Conservation (phyloP, 1,140 invertebrate genomes). For the Pseudoatta argentina region DNA sequence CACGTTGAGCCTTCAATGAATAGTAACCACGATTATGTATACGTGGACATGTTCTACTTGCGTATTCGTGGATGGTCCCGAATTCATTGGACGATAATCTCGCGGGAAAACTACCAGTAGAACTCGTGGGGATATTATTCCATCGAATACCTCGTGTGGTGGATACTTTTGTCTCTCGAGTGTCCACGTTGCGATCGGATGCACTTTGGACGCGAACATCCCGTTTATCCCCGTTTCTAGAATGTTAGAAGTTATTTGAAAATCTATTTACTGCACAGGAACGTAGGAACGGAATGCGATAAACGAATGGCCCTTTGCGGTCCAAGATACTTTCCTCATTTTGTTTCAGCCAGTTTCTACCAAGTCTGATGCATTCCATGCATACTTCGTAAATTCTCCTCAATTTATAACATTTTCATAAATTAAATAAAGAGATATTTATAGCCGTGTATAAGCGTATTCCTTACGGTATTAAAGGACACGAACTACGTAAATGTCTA, state of each 20-base stretch:
- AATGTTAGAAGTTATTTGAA: conserved; percentile 51
- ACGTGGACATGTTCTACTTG: neutral
- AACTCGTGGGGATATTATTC: conserved; percentile 19
- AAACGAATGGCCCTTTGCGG: conserved; percentile 45
- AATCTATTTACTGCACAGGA: conserved; percentile 50
- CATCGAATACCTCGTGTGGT: neutral
- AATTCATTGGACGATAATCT: conserved; percentile 30
- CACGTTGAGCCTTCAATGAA: neutral
- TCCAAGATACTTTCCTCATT: conserved; percentile 7
- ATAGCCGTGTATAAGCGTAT: neutral
- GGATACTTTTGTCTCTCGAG: neutral
- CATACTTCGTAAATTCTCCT: conserved; percentile 9
- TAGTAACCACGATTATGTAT: neutral
- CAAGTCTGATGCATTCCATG: conserved; percentile 33
- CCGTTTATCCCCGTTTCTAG: conserved; percentile 56
- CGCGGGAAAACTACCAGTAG: conserved; percentile 13
- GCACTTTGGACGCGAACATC: neutral
- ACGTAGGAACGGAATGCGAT: conserved; percentile 49
- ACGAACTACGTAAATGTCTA: neutral
- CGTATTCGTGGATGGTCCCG: neutral
- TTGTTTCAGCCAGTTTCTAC: conserved; percentile 14
- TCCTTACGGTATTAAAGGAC: neutral
- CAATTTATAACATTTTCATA: conserved; percentile 19
- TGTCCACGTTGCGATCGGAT: conserved; percentile 13
- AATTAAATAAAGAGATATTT: conserved; percentile 42